Conservation (phyloP, 2,113 vertebrate genomes). For the Thalassoma bifasciatum region DNA sequence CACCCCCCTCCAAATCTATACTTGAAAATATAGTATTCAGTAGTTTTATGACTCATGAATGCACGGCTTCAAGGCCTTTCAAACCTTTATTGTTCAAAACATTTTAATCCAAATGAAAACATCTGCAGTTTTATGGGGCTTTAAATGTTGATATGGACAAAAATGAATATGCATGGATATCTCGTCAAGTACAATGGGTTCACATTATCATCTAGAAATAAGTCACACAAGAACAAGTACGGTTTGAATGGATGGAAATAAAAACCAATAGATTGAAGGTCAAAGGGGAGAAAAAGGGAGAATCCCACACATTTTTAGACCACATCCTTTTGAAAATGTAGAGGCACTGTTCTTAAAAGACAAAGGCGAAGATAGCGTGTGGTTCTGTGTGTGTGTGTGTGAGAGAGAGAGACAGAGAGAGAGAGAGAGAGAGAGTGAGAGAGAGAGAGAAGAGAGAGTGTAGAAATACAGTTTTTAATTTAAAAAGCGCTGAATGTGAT, state of each 20-base stretch:
- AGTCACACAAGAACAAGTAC: conserved; percentile 41
- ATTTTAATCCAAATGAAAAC: conserved; percentile 38
- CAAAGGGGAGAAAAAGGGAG: conserved; percentile 60
- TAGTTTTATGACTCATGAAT: conserved; percentile 27
- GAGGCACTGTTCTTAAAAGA: conserved; percentile 65
- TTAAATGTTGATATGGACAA: background rate
- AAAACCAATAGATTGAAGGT: conserved; percentile 74
- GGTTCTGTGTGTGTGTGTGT: conserved; percentile 26
- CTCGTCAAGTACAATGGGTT: conserved; percentile 42
- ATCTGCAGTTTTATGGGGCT: background rate
- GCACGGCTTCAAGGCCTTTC: conserved; percentile 34
- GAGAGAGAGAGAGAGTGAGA: conserved; percentile 2
- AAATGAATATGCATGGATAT: conserved; percentile 38
- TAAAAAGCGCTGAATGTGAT: conserved; percentile 74
- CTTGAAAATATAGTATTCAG: conserved; percentile 21
- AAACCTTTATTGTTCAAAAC: conserved; percentile 9
- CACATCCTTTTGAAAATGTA: conserved; percentile 69
- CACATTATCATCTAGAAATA: conserved; percentile 42
- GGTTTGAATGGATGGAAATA: conserved; percentile 50
- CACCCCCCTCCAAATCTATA: background rate
- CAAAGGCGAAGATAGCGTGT: conserved; percentile 60
- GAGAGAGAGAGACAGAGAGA: conserved; percentile 2
- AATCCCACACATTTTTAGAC: conserved; percentile 64
- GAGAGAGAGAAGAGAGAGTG: background rate
- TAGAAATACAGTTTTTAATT: conserved; percentile 76